phyloP scores from a whole-genome alignment of 2,113 vertebrate genomes.

The Genyomyrus donnyi region DNA sequence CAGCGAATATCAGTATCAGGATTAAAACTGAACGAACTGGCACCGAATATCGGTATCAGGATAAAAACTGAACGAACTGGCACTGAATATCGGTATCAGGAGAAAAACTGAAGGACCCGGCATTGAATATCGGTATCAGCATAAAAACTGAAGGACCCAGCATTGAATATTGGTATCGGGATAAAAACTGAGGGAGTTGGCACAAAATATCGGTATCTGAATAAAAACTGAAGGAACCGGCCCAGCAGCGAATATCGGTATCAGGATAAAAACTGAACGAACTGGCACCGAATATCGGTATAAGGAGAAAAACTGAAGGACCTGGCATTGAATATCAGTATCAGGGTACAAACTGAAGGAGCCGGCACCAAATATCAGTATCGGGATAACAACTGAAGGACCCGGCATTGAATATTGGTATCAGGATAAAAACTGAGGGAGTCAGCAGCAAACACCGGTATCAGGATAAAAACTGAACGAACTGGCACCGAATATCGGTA shows the following conservation, averaged over 20 bases:
- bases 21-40: neutral
- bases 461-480: neutral
- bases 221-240: neutral
- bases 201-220: too few species aligned
- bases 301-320: too few species aligned
- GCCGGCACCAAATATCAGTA: neutral
- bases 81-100: neutral
- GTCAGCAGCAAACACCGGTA: neutral
- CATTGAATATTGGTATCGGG: neutral
- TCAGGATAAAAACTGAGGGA: neutral
- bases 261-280: neutral
- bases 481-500: too few species aligned
- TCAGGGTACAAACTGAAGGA: neutral
- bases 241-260: too few species aligned
- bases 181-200: neutral
- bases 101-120: neutral
- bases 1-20: too few species aligned
- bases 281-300: too few species aligned
- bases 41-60: neutral
- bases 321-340: too few species aligned
- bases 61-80: too few species aligned
- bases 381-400: neutral
- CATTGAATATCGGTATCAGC: too few species aligned
- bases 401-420: too few species aligned
- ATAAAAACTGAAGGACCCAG: neutral